Base-by-base conservation (phyloP, 1,140 invertebrate genomes). In the Zaprionus ornatus region DNA sequence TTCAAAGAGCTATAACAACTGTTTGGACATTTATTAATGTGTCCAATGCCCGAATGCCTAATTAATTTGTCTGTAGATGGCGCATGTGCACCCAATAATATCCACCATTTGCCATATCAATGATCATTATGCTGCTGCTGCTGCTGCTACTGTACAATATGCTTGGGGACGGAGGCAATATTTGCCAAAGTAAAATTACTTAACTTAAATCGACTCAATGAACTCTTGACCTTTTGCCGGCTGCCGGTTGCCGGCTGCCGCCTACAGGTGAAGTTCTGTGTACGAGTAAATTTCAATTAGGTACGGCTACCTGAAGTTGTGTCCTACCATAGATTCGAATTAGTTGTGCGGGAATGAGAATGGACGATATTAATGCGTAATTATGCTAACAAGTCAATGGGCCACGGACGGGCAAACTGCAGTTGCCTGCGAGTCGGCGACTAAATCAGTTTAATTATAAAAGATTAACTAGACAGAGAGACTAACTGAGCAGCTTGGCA, bases 371-470 rank as follows among this genome's bases (percentile, higher is more conserved):
- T 88, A 90, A 90, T 81, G 72, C 59, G 76, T 82, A 88, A 88
- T 88, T 88, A 88, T 88, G 85, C 82, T 79, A 90, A 85, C 86
- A 88, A 88, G 83, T 87, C 85, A 84, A 84, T 81, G 79, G 40
- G 62, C 32, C 42, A 55, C 62, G 62, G 69, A 64, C 25, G 5
- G 27, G 21, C 40, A 10, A 4, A 29, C 23, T 42, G 21, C 56
- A 68, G 27, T 60, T 68, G 57, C n/a, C 59, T n/a, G 57, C 50
- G 56, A 69, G 74, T 71, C 23, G 40, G 48, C 55, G 64, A 69
- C 79, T 76, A 79, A 88, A 84, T 88, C 84, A 79, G 78, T 90
- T 88, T 88, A 90, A 88, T 88, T 88, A 88, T 90, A 88, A 88
- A 88, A 90, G 85, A 90, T 88, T 88, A 88, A 88, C 71, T 77